Percentiles rank a stretch among this genome's conserved stretches.
Evolutionary conservation across 2,113 vertebrate species (phyloP).

Genomic region (Nerophis lumbriciformis): DNA sequence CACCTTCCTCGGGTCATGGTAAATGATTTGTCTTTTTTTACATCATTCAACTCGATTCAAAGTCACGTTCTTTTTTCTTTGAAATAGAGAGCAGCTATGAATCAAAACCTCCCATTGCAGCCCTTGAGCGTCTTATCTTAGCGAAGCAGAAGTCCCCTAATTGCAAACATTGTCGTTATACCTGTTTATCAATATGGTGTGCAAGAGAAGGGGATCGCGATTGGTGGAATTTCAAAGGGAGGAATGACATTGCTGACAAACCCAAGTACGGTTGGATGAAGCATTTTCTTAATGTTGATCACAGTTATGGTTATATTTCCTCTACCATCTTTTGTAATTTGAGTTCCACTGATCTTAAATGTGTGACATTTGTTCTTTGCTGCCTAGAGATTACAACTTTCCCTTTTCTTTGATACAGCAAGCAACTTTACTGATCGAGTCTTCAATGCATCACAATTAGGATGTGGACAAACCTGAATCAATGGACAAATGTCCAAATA

Average conservation of each 20-base stretch:
- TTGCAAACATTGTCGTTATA: not conserved
- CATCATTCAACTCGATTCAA: conserved; percentile 11
- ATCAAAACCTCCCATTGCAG: not conserved
- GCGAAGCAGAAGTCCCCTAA: not conserved
- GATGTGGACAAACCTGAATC: no score
- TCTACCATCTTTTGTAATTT: conserved; percentile 24
- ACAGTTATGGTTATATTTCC: conserved; percentile 30
- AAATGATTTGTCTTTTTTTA: conserved; percentile 11
- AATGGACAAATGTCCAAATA: no score
- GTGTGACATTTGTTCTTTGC: no score
- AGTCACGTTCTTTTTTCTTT: conserved; percentile 5
- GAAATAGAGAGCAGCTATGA: conserved; percentile 9
- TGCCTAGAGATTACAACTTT: no score
- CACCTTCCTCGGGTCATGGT: conserved; percentile 7
- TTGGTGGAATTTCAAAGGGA: not conserved
- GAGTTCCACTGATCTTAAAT: conserved; percentile 3
- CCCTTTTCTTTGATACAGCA: no score
- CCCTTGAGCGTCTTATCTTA: not conserved
- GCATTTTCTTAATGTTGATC: conserved; percentile 35
- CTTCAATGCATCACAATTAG: no score
- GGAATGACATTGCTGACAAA: conserved; percentile 3
- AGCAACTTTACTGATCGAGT: no score
- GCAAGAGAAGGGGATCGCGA: not conserved
- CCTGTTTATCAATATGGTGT: not conserved
- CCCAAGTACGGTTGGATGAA: conserved; percentile 18